Evolutionary conservation across 2,888 invertebrate species (phyloP).

Genomic region (Caenorhabditis macrosperma): DNA sequence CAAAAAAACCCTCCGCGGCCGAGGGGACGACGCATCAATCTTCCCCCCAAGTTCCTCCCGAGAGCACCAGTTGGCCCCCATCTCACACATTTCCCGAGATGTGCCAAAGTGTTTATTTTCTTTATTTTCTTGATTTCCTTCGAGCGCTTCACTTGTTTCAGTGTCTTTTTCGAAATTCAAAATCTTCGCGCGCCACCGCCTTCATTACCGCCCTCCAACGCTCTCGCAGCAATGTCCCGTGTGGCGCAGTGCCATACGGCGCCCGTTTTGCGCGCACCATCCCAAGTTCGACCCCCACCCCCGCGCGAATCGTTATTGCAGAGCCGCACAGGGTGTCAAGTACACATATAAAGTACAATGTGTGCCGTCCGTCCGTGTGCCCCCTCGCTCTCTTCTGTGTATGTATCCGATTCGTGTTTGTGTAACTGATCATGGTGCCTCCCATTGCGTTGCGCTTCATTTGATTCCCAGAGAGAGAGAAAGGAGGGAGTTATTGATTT

Average conservation of each 20-base stretch:
- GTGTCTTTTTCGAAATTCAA: too few relatives aligned
- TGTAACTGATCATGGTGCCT: constrained; percentile 38
- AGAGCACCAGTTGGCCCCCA: too few relatives aligned
- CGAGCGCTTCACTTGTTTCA: too few relatives aligned
- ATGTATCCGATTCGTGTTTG: constrained; percentile 18
- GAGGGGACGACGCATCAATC: too few relatives aligned
- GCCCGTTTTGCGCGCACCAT: neutral
- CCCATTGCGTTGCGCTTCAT: neutral
- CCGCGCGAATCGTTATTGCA: neutral
- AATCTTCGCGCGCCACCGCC: too few relatives aligned
- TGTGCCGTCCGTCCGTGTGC: too few relatives aligned
- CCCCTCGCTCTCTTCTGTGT: too few relatives aligned
- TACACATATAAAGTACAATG: neutral
- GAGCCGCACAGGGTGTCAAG: neutral
- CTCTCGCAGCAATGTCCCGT: neutral
- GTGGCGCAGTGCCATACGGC: neutral
- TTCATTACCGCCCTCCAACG: too few relatives aligned
- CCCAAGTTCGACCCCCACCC: neutral
- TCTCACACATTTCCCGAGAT: neutral
- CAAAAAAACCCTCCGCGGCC: too few relatives aligned
- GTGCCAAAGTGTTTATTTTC: too few relatives aligned
- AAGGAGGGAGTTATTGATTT: neutral
- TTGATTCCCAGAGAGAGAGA: constrained; percentile 1
- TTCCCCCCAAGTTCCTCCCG: neutral
- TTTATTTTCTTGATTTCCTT: too few relatives aligned